Conservation (phyloP, 2,888 invertebrate species). For the Ditylenchus weischeri region DNA sequence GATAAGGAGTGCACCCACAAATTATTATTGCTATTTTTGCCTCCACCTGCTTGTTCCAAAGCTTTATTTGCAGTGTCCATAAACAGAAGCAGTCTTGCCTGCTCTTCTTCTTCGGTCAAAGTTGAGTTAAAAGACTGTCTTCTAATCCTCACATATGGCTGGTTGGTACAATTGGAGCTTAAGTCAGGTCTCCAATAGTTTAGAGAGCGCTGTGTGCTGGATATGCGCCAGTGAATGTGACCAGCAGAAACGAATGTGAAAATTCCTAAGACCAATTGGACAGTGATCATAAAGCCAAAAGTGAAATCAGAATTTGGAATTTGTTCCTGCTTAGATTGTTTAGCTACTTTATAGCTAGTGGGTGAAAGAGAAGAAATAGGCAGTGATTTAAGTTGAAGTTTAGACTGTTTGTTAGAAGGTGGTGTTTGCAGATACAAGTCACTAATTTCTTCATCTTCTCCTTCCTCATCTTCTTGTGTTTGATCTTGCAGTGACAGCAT, state of each 20-base stretch:
- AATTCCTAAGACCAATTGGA: slow-evolving; percentile 17
- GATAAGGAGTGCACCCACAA: slow-evolving; percentile 41
- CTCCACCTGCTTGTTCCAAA: not conserved
- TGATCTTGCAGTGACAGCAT: not conserved
- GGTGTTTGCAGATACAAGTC: too few species aligned
- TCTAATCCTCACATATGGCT: slow-evolving; percentile 2
- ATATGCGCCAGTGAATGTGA: slow-evolving; percentile 21
- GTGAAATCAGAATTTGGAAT: too few species aligned
- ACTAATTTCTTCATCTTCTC: too few species aligned
- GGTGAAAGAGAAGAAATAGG: not conserved
- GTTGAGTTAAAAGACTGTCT: not conserved
- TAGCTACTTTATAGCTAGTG: not conserved
- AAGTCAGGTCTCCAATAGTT: not conserved
- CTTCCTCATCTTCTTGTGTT: not conserved
- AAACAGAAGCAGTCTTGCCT: not conserved
- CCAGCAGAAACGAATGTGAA: slow-evolving; percentile 23
- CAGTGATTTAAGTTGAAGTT: not conserved
- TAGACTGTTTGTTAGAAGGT: not conserved
- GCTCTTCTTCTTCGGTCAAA: slow-evolving; percentile 6
- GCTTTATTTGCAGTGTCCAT: slow-evolving; percentile 7
- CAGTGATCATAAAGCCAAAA: not conserved
- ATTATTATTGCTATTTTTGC: slow-evolving; percentile 15
- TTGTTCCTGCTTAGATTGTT: too few species aligned
- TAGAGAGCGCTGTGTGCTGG: not conserved
- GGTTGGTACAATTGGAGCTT: not conserved